Conservation (phyloP, 2,113 vertebrate species). For the Gnathonemus echidnorhynchus region DNA sequence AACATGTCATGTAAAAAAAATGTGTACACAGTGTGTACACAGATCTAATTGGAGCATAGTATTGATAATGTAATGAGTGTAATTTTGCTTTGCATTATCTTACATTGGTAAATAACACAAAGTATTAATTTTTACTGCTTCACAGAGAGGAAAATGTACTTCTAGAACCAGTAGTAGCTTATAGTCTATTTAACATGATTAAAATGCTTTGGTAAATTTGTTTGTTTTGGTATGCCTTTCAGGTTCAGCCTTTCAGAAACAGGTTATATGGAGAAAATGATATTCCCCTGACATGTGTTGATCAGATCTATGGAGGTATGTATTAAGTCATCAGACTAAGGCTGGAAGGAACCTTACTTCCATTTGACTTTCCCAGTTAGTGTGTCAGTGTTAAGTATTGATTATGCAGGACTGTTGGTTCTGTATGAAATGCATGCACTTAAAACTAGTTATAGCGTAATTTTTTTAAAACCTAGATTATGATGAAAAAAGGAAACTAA, state of each 20-base stretch:
- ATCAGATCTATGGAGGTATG: neutral
- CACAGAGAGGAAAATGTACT: neutral
- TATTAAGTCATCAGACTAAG: neutral
- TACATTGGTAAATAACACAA: neutral
- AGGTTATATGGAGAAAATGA: neutral
- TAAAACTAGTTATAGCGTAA: conserved; percentile 3
- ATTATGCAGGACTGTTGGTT: neutral
- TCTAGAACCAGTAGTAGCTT: neutral
- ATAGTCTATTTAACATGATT: neutral
- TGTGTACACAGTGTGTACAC: neutral
- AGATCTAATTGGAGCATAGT: neutral
- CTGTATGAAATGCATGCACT: neutral
- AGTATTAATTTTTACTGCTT: neutral
- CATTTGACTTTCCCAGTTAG: neutral
- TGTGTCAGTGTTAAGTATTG: neutral
- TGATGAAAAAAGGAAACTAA: conserved; percentile 78
- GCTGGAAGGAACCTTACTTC: neutral
- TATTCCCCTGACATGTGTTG: neutral
- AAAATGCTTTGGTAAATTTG: neutral
- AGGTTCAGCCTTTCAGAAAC: neutral
- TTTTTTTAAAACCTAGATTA: conserved; percentile 57
- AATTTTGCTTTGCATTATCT: neutral
- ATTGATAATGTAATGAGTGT: neutral
- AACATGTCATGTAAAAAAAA: neutral
- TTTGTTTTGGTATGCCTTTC: neutral